Base-by-base conservation (phyloP, 2,888 invertebrate species). In the Xanthia togata region DNA sequence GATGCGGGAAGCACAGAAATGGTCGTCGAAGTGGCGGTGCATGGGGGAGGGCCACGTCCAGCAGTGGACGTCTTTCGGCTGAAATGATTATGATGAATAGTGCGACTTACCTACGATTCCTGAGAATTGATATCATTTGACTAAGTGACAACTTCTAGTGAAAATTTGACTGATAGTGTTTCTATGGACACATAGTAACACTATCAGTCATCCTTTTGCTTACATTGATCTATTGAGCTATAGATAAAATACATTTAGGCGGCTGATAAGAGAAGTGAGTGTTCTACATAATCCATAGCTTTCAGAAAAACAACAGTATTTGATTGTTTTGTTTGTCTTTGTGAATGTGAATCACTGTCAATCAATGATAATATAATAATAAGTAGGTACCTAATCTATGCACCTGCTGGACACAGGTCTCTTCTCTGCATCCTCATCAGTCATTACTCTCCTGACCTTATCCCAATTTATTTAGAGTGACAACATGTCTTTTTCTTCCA, bases 241-340 rank as follows among this genome's bases (percentile, higher is more conserved):
- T n/a, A 41, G 82, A 71, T 85, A 69, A 76, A 23, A 70, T 0
- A 20, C 17, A 47, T 62, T 70, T 62, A n/a, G 55, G 64, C 59
- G 59, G 31, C 23, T 44, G 82, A 72, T 82, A 82, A 63, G 23
- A 31, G 20, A 41, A 47, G 71, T 70, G 77, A 85, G 50, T 85
- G 76, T 71, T 76, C 67, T 65, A 62, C 14, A 8, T 73, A 81
- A 74, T 81, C 70, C 55, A 8, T 57, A 41, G 55, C 67, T 47
- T 57, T 60, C 11, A 35, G 41, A 38, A 17, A 35, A 53, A 74
- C 44, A 65, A 73, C 41, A 68, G 3, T 50, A 26, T 53, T n/a
- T 31, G 26, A n/a, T 69, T 65, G 55, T 55, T 53, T 44, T 80
- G 76, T 77, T 75, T 62, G 8, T 38, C 11, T 31, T 11, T n/a